These are phyloP conservation scores for Apamea epomidion DNA, from an alignment of 2,888 invertebrate genomes.

Conservation along the genomic window DNA sequence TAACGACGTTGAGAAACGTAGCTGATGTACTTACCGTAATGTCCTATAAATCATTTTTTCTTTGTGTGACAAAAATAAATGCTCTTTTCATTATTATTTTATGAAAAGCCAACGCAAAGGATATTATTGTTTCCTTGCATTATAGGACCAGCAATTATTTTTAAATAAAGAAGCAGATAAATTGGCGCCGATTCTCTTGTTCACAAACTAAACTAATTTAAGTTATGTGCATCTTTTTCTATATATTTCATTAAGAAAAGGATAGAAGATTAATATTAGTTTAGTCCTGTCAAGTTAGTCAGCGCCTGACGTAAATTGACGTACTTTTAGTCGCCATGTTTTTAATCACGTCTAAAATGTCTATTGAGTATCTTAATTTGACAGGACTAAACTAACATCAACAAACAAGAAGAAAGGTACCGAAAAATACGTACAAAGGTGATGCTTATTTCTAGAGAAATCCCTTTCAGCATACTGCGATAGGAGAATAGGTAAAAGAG, in stretches of 20 bases:
- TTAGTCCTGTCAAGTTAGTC: too few species aligned
- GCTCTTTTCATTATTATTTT: background rate
- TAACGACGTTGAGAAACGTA: background rate
- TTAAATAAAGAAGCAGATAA: conserved; percentile 13
- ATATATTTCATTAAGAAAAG: too few species aligned
- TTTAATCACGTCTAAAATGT: too few species aligned
- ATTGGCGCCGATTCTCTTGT: too few species aligned
- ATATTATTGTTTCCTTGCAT: conserved; percentile 1
- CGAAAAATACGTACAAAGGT: background rate
- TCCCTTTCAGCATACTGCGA: background rate
- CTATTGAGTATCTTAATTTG: too few species aligned
- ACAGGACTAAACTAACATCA: background rate
- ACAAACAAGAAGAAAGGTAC: background rate
- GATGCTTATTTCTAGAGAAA: background rate
- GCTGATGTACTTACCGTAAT: background rate
- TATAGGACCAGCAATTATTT: background rate
- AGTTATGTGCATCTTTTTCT: too few species aligned
- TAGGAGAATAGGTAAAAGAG: background rate
- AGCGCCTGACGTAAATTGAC: too few species aligned
- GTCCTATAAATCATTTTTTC: background rate
- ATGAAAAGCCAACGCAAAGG: background rate
- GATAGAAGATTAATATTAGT: too few species aligned
- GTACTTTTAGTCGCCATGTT: too few species aligned
- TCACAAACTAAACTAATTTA: too few species aligned
- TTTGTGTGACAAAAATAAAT: background rate